phyloP scores from a whole-genome alignment of 1,140 invertebrate species.

The Cepaea nemoralis region DNA sequence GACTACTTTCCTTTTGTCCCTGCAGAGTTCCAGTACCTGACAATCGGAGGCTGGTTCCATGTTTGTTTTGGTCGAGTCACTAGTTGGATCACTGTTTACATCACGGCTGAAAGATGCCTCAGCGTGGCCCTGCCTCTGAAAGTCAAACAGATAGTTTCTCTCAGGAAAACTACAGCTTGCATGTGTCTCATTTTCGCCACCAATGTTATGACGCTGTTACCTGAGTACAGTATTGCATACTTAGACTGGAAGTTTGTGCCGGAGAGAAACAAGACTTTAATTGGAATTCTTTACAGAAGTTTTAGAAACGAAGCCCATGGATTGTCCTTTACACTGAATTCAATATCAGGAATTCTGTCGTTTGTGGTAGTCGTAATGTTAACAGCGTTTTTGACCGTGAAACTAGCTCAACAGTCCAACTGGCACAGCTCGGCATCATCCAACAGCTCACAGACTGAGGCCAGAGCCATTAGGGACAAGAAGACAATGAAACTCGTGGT shows the following conservation, averaged over 20 bases:
- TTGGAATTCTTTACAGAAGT: no score
- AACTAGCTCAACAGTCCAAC: neutral
- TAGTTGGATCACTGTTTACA: constrained; percentile 23
- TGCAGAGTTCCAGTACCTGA: neutral
- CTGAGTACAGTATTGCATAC: no score
- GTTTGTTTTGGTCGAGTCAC: neutral
- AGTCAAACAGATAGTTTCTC: neutral
- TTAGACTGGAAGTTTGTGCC: no score
- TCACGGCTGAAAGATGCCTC: constrained; percentile 13
- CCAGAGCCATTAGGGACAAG: neutral
- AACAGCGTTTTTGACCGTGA: neutral
- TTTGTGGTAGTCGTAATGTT: neutral
- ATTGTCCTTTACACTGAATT: no score
- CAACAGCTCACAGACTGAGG: neutral
- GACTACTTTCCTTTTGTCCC: neutral
- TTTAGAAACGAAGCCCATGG: no score
- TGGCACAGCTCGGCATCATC: neutral
- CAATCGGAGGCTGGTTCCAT: neutral
- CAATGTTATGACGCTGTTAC: no score
- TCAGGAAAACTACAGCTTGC: neutral
- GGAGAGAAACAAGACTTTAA: no score
- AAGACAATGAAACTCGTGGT: neutral
- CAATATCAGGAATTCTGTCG: no score
- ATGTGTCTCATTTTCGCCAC: neutral
- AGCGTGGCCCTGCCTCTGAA: constrained; percentile 8